These are phyloP conservation scores for Caenorhabditis imperialis DNA, from an alignment of 2,888 invertebrate genomes.

Conservation along the genomic window DNA sequence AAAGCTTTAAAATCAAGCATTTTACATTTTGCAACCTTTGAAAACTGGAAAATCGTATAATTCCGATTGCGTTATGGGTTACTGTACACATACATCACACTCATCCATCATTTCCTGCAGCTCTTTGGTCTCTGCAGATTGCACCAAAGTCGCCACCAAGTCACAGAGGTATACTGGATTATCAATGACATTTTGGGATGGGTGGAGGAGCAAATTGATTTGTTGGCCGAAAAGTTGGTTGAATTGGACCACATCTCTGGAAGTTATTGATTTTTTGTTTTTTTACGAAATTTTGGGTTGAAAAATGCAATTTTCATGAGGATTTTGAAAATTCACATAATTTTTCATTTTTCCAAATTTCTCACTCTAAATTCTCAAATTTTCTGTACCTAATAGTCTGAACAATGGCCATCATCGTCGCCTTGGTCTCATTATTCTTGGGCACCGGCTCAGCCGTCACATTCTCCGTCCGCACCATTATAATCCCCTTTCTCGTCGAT, in stretches of 20 bases:
- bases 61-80: too few relatives aligned
- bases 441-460: slow-evolving; percentile 64
- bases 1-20: too few relatives aligned
- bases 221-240: slow-evolving; percentile 95
- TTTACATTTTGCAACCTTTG: too few relatives aligned
- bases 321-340: too few relatives aligned
- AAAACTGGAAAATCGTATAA: too few relatives aligned
- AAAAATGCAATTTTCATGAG: too few relatives aligned
- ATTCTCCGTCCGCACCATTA: slow-evolving; percentile 71
- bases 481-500: slow-evolving; percentile 44
- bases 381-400: slow-evolving; percentile 67
- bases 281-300: background rate
- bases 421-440: slow-evolving; percentile 62
- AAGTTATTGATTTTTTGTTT: background rate
- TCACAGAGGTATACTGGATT: slow-evolving; percentile 98
- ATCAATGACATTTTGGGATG: slow-evolving; percentile 95
- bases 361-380: too few relatives aligned
- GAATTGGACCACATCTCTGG: slow-evolving; percentile 89
- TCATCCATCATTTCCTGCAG: slow-evolving; percentile 86
- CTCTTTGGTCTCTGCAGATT: slow-evolving; percentile 86
- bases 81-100: slow-evolving; percentile 85
- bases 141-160: slow-evolving; percentile 83
- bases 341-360: too few relatives aligned
- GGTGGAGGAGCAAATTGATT: slow-evolving; percentile 96
- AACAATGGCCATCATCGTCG: slow-evolving; percentile 74